Percentiles rank a stretch among this genome's conserved stretches.
phyloP scores from a whole-genome alignment of 1,140 invertebrate species.

The Drosophila punjabiensis region DNA sequence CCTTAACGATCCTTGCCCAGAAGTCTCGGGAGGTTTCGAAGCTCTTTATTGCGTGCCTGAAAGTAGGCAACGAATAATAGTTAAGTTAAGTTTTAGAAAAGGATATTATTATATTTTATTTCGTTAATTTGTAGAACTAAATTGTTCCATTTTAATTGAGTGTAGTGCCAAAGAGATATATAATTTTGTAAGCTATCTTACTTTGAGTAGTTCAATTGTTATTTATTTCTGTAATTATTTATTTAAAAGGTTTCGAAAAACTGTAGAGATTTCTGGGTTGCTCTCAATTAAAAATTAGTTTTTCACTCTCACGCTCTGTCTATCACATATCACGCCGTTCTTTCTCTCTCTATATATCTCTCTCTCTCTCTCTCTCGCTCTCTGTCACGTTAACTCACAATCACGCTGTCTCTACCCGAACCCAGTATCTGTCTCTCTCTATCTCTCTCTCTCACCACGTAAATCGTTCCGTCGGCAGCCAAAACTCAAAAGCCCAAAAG shows the following conservation, averaged over 20 bases:
- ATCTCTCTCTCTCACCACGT: conserved; percentile 39
- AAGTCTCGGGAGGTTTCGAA: conserved; percentile 6
- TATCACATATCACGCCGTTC: conserved; percentile 38
- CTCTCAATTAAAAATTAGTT: conserved; percentile 24
- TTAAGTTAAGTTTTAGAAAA: background rate
- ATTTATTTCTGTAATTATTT: background rate
- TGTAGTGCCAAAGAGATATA: background rate
- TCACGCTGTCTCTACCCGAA: conserved; percentile 41
- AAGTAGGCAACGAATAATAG: no score
- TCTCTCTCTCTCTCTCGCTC: conserved; percentile 14
- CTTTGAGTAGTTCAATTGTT: background rate
- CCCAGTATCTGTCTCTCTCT: conserved; percentile 23
- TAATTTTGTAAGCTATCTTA: background rate
- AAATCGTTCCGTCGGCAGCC: conserved; percentile 40
- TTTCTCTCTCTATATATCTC: conserved; percentile 27
- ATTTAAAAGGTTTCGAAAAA: background rate
- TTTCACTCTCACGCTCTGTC: conserved; percentile 27
- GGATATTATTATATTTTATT: background rate
- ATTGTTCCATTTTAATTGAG: background rate
- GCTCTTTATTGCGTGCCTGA: no score
- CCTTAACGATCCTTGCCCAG: background rate
- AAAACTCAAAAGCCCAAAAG: conserved; percentile 18
- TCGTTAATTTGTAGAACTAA: background rate
- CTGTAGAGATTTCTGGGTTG: conserved; percentile 14
- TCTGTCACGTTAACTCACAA: conserved; percentile 40